These are phyloP conservation scores for Pediacus dermestoides DNA, from an alignment of 2,888 invertebrate species.

Conservation along the genomic window DNA sequence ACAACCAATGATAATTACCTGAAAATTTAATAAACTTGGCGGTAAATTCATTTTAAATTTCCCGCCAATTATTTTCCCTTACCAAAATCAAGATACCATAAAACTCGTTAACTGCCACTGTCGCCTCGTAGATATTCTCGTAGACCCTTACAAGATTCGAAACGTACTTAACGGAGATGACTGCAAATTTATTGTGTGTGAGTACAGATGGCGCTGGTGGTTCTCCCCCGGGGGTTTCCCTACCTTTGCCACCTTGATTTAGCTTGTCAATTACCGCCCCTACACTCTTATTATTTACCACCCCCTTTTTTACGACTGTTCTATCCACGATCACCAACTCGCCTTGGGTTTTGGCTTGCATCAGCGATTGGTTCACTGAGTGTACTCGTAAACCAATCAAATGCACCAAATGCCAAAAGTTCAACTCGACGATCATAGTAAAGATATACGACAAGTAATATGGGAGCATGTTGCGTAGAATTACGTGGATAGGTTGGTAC, in stretches of 20 bases:
- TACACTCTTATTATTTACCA: too few relatives aligned
- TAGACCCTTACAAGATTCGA: conserved; percentile 4
- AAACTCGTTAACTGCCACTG: conserved; percentile 6
- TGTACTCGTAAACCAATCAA: conserved; percentile 3
- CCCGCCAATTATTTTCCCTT: neutral
- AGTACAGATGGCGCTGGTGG: too few relatives aligned
- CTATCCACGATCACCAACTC: too few relatives aligned
- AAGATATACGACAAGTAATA: conserved; percentile 11
- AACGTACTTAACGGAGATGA: neutral
- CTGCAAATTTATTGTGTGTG: too few relatives aligned
- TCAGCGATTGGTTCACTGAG: too few relatives aligned
- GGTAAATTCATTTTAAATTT: neutral
- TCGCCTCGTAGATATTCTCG: conserved; percentile 5
- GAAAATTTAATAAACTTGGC: conserved; percentile 4
- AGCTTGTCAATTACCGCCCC: too few relatives aligned
- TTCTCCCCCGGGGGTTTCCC: too few relatives aligned
- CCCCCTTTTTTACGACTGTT: too few relatives aligned
- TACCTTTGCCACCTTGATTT: too few relatives aligned
- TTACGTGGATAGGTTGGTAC: neutral
- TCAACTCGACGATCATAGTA: conserved; percentile 9
- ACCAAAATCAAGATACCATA: conserved; percentile 8
- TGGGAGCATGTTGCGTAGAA: conserved; percentile 5
- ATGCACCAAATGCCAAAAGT: conserved; percentile 14
- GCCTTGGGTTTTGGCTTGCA: too few relatives aligned
- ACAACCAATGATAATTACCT: conserved; percentile 15